Base-by-base conservation (phyloP, 2,888 invertebrate genomes). In the Melitaea athalia region DNA sequence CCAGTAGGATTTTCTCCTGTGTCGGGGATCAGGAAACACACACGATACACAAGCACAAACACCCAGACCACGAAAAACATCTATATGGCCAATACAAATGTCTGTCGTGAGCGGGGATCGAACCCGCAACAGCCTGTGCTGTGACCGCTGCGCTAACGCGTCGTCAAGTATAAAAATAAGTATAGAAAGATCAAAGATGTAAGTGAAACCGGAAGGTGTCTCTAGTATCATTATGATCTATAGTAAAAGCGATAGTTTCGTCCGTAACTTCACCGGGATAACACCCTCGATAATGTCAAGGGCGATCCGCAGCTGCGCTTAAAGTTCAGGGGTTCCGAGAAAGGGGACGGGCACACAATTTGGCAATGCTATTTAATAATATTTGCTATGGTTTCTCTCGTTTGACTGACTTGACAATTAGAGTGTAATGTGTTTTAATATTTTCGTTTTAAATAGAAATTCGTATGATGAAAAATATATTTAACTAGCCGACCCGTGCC, bases 261-360 rank as follows among this genome's bases (percentile, higher is more conserved):
- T 8, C n/a, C 24, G 17, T 24, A 15, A 5, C 33, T 15, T 42
- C 6, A 7, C 7, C 17, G 61, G 61, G 50, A 42, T 11, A n/a
- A 57, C 17, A 61, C 67, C 67, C 15, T 67, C 47, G 6, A 31
- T 61, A 62, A 67, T 67, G 47, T 67, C 67, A 67, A 67, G 60
- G 62, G 55, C 67, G 67, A 31, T 63, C 63, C 45, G 67, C 71
- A 69, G 71, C 69, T 72, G 67, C 67, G 31, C 17, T 17, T 47
- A 14, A 15, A 17, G 50, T 10, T 64, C 52, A 33, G 50, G 67
- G 64, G 69, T 67, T 63, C 67, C 24, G 24, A 17, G 64, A 64
- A 67, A 69, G 71, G 71, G 66, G 61, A 42, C 38, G 49, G 24
- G 15, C 63, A 53, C 42, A 43, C 33, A 60, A 68, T 64, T 64